Evolutionary conservation across 2,113 vertebrate genomes (phyloP).

Genomic region (Colossoma macropomum): DNA sequence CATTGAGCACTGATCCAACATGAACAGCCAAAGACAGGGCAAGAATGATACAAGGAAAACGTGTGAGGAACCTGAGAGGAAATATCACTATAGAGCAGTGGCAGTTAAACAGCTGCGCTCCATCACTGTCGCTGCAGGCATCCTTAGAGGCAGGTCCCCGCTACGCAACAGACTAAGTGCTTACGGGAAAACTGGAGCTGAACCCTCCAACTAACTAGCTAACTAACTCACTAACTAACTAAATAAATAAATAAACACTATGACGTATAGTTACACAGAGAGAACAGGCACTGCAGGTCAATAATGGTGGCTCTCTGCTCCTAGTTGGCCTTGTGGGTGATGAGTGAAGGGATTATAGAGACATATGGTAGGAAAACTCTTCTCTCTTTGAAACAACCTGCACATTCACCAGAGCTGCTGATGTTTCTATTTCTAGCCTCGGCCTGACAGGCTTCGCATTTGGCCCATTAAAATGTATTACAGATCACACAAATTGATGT

Average conservation of each 20-base stretch:
- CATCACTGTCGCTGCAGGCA: neutral
- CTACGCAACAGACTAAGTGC: neutral
- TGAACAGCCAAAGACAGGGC: neutral
- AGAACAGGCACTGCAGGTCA: neutral
- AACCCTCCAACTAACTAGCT: neutral
- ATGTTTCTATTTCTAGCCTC: conserved; percentile 28
- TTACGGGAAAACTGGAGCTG: neutral
- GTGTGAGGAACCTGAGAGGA: neutral
- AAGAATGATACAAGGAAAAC: neutral
- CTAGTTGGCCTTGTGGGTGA: neutral
- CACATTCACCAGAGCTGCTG: conserved; percentile 11
- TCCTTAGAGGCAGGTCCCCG: neutral
- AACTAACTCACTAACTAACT: neutral
- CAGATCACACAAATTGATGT: conserved; percentile 56
- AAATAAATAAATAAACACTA: neutral
- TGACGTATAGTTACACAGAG: neutral
- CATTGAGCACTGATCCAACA: neutral
- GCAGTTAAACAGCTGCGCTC: neutral
- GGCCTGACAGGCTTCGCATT: conserved; percentile 55
- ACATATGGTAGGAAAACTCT: conserved; percentile 12
- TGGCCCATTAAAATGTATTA: conserved; percentile 64
- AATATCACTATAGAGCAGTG: neutral
- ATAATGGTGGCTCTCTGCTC: neutral
- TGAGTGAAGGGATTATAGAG: conserved; percentile 6
- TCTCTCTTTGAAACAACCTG: conserved; percentile 8